These are phyloP conservation scores for Poeciliopsis infans DNA, from an alignment of 2,797 vertebrate genomes.

Conservation along the genomic window DNA sequence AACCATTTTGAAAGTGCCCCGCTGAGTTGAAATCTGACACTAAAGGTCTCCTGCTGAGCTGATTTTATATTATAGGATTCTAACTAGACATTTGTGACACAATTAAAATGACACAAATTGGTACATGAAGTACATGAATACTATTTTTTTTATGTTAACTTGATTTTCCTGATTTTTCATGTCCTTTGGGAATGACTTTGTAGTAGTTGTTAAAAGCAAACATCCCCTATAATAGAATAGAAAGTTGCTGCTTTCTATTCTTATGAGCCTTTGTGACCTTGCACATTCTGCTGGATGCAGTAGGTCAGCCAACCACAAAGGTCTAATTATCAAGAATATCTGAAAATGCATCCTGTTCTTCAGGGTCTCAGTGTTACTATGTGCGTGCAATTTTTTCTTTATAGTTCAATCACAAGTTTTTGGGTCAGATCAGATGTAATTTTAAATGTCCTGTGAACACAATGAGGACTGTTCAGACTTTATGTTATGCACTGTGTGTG, in stretches of 20 bases:
- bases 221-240: neutral
- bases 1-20: neutral
- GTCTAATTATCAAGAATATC: slow-evolving; percentile 53
- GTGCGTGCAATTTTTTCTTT: slow-evolving; percentile 5
- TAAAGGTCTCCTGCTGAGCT: neutral
- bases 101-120: neutral
- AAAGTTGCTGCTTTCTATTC: neutral
- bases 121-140: neutral
- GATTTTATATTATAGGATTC: neutral
- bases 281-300: slow-evolving; percentile 10
- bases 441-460: slow-evolving; percentile 4
- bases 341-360: slow-evolving; percentile 30
- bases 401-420: slow-evolving; percentile 13
- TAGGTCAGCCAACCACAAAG: slow-evolving; percentile 42
- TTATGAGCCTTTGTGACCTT: slow-evolving; percentile 27
- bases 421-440: slow-evolving; percentile 11
- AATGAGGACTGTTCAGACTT: neutral
- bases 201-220: slow-evolving; percentile 1
- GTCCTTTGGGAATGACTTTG: neutral
- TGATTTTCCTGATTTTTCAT: neutral
- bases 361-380: slow-evolving; percentile 16
- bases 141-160: neutral
- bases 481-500: neutral
- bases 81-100: neutral
- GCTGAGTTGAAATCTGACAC: neutral